Conservation (phyloP, 2,113 vertebrate genomes). For the Pelecanus crispus region DNA sequence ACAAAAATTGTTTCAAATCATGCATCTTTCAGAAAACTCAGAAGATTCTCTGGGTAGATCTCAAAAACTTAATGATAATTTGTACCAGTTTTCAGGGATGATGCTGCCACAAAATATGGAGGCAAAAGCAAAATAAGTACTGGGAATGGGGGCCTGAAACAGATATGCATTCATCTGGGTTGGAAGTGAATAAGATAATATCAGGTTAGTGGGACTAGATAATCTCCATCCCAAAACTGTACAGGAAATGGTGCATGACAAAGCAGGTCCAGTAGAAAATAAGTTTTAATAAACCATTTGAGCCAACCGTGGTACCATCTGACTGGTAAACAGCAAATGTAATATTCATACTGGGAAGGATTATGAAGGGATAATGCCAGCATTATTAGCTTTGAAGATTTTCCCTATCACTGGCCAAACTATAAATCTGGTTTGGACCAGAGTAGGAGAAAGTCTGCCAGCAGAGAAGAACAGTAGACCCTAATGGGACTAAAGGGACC, state of each 20-base stretch:
- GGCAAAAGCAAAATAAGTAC: background rate
- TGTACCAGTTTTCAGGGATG: background rate
- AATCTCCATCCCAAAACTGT: background rate
- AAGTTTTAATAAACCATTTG: background rate
- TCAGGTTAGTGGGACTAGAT: background rate
- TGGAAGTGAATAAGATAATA: background rate
- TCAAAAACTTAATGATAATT: background rate
- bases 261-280: background rate
- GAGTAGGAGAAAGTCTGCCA: background rate
- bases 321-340: slow-evolving; percentile 3
- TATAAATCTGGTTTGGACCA: slow-evolving; percentile 10
- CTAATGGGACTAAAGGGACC: background rate
- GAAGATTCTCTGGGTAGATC: background rate
- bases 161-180: background rate
- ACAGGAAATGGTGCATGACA: background rate
- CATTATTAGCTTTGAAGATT: slow-evolving; percentile 30
- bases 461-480: background rate
- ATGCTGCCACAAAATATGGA: background rate
- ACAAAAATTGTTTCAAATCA: background rate
- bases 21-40: background rate
- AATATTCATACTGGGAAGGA: slow-evolving; percentile 5
- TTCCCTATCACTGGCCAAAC: background rate
- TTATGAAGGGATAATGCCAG: slow-evolving; percentile 14
- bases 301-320: background rate
- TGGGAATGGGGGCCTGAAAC: background rate